These are phyloP conservation scores for Tetramorium parvispinum DNA, from an alignment of 1,140 invertebrate species.

Conservation along the genomic window DNA sequence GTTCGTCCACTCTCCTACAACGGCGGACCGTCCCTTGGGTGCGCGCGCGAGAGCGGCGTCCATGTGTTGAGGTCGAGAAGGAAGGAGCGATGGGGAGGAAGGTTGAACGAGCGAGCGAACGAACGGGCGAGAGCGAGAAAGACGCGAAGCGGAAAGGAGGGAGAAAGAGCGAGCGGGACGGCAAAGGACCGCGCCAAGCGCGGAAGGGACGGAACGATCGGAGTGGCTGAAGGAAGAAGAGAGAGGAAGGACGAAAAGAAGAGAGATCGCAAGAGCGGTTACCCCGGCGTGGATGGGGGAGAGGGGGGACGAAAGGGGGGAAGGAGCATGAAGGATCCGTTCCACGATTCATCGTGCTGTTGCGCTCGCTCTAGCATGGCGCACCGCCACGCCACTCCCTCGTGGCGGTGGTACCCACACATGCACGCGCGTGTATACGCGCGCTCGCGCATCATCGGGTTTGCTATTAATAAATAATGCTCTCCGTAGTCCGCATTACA, in stretches of 20 bases:
- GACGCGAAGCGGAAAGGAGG: slow-evolving; percentile 68
- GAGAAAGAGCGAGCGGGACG: slow-evolving; percentile 59
- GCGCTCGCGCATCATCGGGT: slow-evolving; percentile 28
- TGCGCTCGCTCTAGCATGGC: slow-evolving; percentile 72
- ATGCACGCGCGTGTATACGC: not conserved
- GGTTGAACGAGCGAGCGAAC: slow-evolving; percentile 25
- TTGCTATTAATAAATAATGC: slow-evolving; percentile 76
- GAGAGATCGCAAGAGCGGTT: slow-evolving; percentile 42
- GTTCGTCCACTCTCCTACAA: slow-evolving; percentile 80
- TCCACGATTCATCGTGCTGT: slow-evolving; percentile 74
- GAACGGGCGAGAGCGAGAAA: slow-evolving; percentile 67
- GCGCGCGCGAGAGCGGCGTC: slow-evolving; percentile 71
- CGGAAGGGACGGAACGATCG: slow-evolving; percentile 21
- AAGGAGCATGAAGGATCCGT: slow-evolving; percentile 65
- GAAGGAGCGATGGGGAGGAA: slow-evolving; percentile 4
- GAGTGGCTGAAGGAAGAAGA: slow-evolving; percentile 10
- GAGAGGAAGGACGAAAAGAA: slow-evolving; percentile 41
- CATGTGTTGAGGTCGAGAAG: slow-evolving; percentile 33
- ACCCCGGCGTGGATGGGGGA: not conserved
- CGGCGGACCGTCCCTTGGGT: slow-evolving; percentile 73
- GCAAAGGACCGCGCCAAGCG: slow-evolving; percentile 33
- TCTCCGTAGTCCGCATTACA: slow-evolving; percentile 70
- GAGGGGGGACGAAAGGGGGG: not conserved
- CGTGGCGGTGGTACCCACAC: slow-evolving; percentile 24
- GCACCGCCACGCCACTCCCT: slow-evolving; percentile 69